phyloP scores from a whole-genome alignment of 2,888 invertebrate species.

The Mythimna vitellina region DNA sequence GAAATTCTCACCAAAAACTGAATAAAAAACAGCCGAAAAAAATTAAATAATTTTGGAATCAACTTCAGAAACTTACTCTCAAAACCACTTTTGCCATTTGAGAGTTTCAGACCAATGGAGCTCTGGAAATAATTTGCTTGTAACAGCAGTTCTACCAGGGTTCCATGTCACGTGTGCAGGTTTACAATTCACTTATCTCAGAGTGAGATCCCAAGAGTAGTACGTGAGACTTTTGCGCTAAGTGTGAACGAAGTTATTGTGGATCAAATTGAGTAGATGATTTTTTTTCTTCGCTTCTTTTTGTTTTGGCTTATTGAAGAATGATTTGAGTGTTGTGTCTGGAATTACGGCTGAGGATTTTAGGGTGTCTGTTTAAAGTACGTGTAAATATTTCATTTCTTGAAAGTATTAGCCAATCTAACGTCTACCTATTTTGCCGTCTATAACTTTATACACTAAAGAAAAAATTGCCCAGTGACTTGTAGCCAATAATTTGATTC shows the following conservation, averaged over 20 bases:
- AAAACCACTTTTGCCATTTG: background rate
- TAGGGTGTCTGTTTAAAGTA: too few relatives aligned
- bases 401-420: too few relatives aligned
- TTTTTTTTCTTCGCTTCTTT: slow-evolving; percentile 13
- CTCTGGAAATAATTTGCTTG: slow-evolving; percentile 30
- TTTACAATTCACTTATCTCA: slow-evolving; percentile 82
- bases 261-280: slow-evolving; percentile 49
- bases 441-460: background rate
- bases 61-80: background rate
- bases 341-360: background rate
- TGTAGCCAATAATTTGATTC: too few relatives aligned
- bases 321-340: slow-evolving; percentile 23
- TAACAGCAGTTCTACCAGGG: slow-evolving; percentile 50
- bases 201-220: slow-evolving; percentile 70
- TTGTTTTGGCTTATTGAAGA: slow-evolving; percentile 1
- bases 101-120: slow-evolving; percentile 1
- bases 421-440: too few relatives aligned
- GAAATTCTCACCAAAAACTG: background rate
- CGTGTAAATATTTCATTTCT: too few relatives aligned
- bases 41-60: background rate
- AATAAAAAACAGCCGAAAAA: background rate
- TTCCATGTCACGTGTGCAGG: slow-evolving; percentile 74
- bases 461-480: background rate
- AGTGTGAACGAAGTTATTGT: slow-evolving; percentile 72
- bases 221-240: slow-evolving; percentile 76